Base-by-base conservation (phyloP, 2,888 invertebrate species). In the Cheiracanthium punctorium region DNA sequence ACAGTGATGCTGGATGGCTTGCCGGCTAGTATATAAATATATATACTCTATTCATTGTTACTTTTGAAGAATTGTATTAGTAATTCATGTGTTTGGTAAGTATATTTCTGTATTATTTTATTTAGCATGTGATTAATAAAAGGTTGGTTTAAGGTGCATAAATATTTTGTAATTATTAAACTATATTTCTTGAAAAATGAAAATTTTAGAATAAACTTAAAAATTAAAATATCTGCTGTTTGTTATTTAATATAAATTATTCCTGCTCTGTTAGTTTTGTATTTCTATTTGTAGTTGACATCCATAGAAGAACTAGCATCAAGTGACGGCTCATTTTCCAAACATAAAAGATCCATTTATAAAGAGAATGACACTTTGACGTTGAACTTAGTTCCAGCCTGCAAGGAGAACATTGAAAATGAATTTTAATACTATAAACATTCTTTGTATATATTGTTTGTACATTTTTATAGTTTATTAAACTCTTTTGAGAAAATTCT, bases 331-430 rank as follows among this genome's bases (percentile, higher is more conserved):
- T 20, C 70, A 65, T 24, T 43, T 33, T 14, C 30, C 4, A 30
- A 33, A n/a, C 48, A 64, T n/a, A 32, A 28, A 4, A 71, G 73
- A 48, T 72, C 58, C 0, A 58, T 77, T 1, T 8, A 29, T 2
- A 72, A 75, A 43, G 37, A 30, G 12, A 69, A 80, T 14, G 80
- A 80, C 30, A 37, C 70, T n/a, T n/a, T 75, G 48, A 74, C 58
- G 29, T 43, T 86, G 7, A 86, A 86, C 48, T 65, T 86, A 29
- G 58, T 48, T 17, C 85, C 85, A 17, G 85, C 71, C 17, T 37
- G 80, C 17, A 37, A 30, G 0, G 80, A 80, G 20, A 80, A 80
- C 71, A 75, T 86, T 73, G 20, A n/a, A 10, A 73, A 41, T 64
- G 80, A 86, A 48, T 77, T 82, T 72, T 82, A 32, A 69, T 43